phyloP scores from a whole-genome alignment of 2,797 vertebrate species.

The Ficedula albicollis region DNA sequence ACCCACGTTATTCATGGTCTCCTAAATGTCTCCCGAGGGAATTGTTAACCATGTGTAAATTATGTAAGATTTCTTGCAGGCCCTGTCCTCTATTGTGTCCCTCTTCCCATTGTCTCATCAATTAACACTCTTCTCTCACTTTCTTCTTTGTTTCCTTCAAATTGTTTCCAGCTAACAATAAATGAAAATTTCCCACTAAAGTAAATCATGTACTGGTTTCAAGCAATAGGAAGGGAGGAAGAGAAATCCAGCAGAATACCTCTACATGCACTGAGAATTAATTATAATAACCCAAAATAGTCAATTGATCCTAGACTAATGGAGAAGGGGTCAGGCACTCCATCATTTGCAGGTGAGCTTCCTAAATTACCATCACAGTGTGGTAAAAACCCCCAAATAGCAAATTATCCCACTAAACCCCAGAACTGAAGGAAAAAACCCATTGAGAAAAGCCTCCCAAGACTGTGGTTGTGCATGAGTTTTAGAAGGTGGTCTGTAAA shows the following conservation, averaged over 20 bases:
- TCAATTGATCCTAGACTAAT: fast-evolving
- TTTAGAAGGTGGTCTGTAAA: background rate
- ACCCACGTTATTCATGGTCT: background rate
- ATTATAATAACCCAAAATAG: background rate
- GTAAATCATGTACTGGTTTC: background rate
- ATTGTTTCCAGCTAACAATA: slow-evolving; percentile 1
- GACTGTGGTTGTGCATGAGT: background rate
- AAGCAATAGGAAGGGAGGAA: background rate
- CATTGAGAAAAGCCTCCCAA: background rate
- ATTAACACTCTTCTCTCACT: background rate
- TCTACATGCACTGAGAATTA: background rate
- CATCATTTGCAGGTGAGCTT: background rate
- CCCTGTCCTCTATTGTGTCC: background rate
- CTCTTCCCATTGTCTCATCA: background rate
- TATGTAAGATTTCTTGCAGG: background rate
- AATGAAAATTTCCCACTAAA: background rate
- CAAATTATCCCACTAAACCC: background rate
- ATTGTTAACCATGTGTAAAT: background rate
- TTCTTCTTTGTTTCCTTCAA: background rate
- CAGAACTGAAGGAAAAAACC: background rate
- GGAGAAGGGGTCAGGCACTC: background rate
- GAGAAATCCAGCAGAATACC: background rate
- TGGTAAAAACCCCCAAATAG: fast-evolving
- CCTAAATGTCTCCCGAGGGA: background rate
- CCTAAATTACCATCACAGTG: background rate